Conservation (phyloP, 1,140 invertebrate genomes). For the Chironomus tepperi region DNA sequence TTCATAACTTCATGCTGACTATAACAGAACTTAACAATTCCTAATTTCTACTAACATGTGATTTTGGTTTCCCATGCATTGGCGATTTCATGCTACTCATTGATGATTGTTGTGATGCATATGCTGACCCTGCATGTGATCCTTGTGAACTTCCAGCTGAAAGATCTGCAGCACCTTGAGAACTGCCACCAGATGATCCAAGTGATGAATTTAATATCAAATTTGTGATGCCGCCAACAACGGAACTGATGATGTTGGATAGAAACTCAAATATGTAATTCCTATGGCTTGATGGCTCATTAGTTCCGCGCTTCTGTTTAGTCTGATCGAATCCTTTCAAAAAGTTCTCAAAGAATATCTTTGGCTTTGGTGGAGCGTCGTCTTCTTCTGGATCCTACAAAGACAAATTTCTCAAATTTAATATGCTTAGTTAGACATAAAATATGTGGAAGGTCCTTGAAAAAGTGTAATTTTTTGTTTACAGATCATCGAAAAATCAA, state of each 20-base stretch:
- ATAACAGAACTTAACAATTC: too few relatives aligned
- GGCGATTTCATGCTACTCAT: neutral
- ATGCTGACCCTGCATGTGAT: neutral
- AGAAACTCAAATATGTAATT: constrained; percentile 34
- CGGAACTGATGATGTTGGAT: constrained; percentile 34
- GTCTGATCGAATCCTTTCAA: constrained; percentile 34
- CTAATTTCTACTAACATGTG: too few relatives aligned
- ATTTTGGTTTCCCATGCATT: neutral
- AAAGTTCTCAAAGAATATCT: constrained; percentile 34
- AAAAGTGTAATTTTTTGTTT: neutral
- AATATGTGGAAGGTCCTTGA: neutral
- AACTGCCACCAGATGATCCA: constrained; percentile 34
- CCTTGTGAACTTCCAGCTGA: constrained; percentile 19
- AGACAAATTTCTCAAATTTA: neutral
- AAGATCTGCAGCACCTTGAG: constrained; percentile 31
- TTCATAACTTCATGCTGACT: too few relatives aligned
- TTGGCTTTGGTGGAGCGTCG: constrained; percentile 32
- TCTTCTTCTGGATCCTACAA: constrained; percentile 38
- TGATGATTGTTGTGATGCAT: neutral
- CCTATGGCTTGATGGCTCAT: constrained; percentile 25
- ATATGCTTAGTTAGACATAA: neutral
- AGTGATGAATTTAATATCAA: constrained; percentile 36
- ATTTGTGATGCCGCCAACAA: constrained; percentile 34
- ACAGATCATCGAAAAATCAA: neutral
- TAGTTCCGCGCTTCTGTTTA: constrained; percentile 30